Conservation (phyloP, 2,888 invertebrate species). For the Antheraea assamensis region DNA sequence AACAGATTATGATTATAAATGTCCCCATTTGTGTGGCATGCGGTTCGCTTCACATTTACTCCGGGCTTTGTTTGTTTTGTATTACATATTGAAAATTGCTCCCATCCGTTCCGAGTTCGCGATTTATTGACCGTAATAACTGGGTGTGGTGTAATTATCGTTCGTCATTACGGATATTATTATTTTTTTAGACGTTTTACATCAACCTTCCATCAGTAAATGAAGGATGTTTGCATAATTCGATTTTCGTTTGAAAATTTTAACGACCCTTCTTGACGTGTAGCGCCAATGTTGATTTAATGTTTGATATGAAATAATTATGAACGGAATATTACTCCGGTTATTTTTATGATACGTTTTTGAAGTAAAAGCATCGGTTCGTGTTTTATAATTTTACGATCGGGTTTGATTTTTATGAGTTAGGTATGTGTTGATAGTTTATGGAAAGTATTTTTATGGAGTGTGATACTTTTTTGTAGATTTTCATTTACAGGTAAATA, state of each 20-base stretch:
- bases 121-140: constrained; percentile 68
- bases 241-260: neutral
- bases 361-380: neutral
- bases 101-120: constrained; percentile 39
- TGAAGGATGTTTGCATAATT: neutral
- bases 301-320: neutral
- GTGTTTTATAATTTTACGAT: neutral
- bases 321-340: neutral
- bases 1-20: neutral
- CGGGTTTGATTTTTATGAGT: neutral
- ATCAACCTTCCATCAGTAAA: constrained; percentile 33
- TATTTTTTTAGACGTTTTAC: constrained; percentile 37
- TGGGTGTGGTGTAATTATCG: constrained; percentile 50
- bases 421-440: neutral
- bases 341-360: neutral
- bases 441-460: neutral
- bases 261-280: neutral
- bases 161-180: constrained; percentile 23
- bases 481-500: neutral
- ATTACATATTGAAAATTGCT: constrained; percentile 47
- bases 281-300: neutral
- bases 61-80: constrained; percentile 38
- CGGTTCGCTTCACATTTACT: neutral
- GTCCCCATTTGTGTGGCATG: neutral
- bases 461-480: neutral